A percentile compares a stretch with the other conserved stretches of the same genome.
These are phyloP conservation scores for Zonitis immaculata DNA, from an alignment of 2,888 invertebrate genomes.

Conservation along the genomic window DNA sequence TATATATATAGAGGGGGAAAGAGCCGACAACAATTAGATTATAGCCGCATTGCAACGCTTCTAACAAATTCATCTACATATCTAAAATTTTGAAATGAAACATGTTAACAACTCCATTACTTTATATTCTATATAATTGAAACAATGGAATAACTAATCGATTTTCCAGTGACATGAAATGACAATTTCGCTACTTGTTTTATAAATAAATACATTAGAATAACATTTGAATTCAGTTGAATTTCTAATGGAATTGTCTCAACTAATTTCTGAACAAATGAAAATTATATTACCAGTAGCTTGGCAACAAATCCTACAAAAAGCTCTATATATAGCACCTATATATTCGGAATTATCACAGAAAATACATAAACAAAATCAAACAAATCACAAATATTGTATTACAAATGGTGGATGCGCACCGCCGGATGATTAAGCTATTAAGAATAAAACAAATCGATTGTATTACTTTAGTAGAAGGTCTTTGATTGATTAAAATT, in stretches of 20 bases:
- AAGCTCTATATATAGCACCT: no score
- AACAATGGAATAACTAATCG: neutral
- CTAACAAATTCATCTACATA: no score
- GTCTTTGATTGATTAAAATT: neutral
- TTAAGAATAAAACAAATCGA: no score
- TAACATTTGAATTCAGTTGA: neutral
- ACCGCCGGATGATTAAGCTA: neutral
- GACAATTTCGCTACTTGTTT: neutral
- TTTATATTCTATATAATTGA: neutral
- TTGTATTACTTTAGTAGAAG: neutral
- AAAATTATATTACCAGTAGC: no score
- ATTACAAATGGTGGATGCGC: neutral
- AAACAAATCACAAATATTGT: neutral
- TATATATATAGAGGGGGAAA: no score
- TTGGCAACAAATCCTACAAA: no score
- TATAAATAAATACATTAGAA: neutral
- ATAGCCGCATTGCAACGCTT: neutral
- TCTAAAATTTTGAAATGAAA: slow-evolving; percentile 2
- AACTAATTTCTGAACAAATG: neutral
- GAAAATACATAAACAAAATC: no score
- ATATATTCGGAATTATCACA: no score
- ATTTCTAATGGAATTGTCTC: neutral
- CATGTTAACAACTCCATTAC: neutral
- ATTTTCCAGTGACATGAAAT: neutral
- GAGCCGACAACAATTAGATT: neutral